Evolutionary conservation across 2,113 vertebrate genomes (phyloP), one percentile per base, ranked within the genome.

Genomic region (Cathartes aura): DNA sequence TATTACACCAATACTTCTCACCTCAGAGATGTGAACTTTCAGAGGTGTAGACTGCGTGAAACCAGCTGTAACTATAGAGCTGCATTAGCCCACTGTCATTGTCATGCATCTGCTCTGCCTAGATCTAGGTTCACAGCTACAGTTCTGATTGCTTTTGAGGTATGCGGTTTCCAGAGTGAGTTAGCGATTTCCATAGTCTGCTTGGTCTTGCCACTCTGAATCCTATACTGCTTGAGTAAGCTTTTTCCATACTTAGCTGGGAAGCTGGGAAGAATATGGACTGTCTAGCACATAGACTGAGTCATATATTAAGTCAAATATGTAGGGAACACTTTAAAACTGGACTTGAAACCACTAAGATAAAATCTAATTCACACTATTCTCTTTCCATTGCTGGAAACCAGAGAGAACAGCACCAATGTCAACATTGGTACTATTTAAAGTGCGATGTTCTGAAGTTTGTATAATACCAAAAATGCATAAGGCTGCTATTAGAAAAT

Each of bases 91-190:
- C 23, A 21, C 43, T 87, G 60, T 74, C 83, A 71, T 9, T 84
- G 73, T 79, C 91, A 91, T 82, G 80, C 73, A 94, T 87, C 76
- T 1, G 16, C 67, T 78, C 71, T 81, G 75, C 72, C 80, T 34
- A 38, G n/a, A 67, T 24, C 42, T 58, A 63, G 60, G 68, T 72
- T 89, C 89, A 72, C 52, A 53, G 80, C 64, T 48, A 42, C 89
- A 64, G 60, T 75, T 97, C 73, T 48, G 93, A 96, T 91, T 89
- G 83, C 89, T 91, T 87, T 71, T 78, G 56, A 87, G 95, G 93
- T 92, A 95, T 1, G 58, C 3, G 2, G 42, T 90, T 83, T 94
- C 92, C 85, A 93, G 62, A 87, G 40, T 30, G 59, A 90, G 60
- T 82, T 95, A 68, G 56, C 76, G 82, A 78, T 95, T 97, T 93